phyloP scores from a whole-genome alignment of 2,888 invertebrate species.

The Yponomeuta cagnagella region DNA sequence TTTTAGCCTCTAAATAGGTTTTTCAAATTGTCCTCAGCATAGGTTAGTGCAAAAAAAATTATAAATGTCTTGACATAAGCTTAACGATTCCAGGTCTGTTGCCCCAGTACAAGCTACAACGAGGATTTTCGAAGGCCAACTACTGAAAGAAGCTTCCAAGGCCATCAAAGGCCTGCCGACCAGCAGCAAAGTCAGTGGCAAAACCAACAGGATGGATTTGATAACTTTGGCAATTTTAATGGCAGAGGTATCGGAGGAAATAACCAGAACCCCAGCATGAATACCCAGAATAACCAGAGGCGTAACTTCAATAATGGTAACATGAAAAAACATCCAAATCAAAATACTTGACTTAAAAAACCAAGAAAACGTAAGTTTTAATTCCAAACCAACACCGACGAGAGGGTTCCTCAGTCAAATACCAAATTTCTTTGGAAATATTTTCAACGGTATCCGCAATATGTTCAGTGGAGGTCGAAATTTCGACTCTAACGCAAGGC shows the following conservation, averaged over 20 bases:
- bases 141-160: not conserved
- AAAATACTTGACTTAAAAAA: not conserved
- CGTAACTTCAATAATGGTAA: not conserved
- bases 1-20: too few species aligned
- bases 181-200: not conserved
- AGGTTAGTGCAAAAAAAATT: too few species aligned
- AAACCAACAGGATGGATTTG: not conserved
- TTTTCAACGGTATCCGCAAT: not conserved
- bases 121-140: not conserved
- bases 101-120: not conserved
- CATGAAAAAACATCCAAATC: not conserved
- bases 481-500: not conserved
- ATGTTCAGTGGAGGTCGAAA: not conserved
- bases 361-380: not conserved
- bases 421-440: not conserved
- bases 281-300: not conserved
- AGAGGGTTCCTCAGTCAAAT: not conserved
- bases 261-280: not conserved
- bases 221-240: not conserved
- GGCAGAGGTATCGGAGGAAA: not conserved
- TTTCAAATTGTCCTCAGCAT: too few species aligned
- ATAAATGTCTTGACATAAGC: not conserved
- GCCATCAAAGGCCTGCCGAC: not conserved
- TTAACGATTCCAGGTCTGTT: slow-evolving; percentile 6
- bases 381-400: not conserved